phyloP scores from a whole-genome alignment of 1,140 invertebrate species.

The Coboldia fuscipes region DNA sequence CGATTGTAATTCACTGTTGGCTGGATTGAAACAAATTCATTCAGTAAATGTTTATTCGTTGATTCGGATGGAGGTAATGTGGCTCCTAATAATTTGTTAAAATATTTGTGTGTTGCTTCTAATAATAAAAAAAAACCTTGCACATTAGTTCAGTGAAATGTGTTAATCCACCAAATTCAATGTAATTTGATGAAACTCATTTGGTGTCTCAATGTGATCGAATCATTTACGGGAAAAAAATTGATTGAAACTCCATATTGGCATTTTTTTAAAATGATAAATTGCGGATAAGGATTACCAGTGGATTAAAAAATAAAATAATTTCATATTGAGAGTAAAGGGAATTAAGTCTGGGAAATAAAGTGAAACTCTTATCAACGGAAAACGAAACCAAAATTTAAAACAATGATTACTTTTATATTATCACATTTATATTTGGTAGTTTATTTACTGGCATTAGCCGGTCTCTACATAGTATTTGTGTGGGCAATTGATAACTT shows the following conservation, averaged over 20 bases:
- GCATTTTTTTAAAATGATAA: slow-evolving; percentile 2
- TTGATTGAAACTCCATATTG: no score
- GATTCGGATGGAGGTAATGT: no score
- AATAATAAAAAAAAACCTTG: no score
- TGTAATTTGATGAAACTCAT: no score
- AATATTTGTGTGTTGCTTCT: no score
- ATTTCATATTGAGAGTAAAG: not conserved
- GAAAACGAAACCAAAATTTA: not conserved
- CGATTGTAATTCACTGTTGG: no score
- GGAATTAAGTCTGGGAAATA: not conserved
- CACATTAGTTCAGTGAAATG: no score
- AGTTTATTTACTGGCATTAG: slow-evolving; percentile 13
- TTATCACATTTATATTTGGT: slow-evolving; percentile 7
- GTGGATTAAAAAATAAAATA: not conserved
- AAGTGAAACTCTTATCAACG: not conserved
- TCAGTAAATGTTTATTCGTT: no score
- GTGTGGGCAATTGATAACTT: slow-evolving; percentile 24
- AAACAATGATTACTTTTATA: not conserved
- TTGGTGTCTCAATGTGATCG: slow-evolving; percentile 1
- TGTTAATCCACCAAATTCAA: no score
- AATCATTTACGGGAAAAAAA: slow-evolving; percentile 1
- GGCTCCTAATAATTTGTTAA: no score
- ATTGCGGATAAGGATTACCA: not conserved
- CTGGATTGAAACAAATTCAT: no score
- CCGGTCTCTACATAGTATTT: slow-evolving; percentile 21